phyloP scores from a whole-genome alignment of 2,113 vertebrate genomes.

The Leptocoma aspasia region DNA sequence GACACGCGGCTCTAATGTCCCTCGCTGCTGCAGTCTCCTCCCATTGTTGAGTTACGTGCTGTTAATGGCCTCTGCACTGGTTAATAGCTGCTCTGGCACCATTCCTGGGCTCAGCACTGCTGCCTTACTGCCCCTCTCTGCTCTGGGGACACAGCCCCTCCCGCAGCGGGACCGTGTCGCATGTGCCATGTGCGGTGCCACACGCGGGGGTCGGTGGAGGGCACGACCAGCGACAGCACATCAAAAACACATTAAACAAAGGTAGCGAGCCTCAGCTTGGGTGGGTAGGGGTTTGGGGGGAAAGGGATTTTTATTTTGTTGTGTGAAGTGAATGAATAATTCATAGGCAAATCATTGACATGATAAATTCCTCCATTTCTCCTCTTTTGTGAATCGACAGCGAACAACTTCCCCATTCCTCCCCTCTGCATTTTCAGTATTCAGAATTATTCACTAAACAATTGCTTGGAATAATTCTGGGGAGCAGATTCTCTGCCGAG shows the following conservation, averaged over 20 bases:
- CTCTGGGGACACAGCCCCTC: neutral
- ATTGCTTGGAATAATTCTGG: constrained; percentile 20
- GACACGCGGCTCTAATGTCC: neutral
- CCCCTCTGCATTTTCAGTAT: constrained; percentile 44
- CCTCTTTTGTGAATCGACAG: constrained; percentile 21
- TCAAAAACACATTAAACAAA: neutral
- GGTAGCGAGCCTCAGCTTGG: neutral
- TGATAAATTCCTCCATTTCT: constrained; percentile 45
- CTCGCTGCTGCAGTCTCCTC: neutral
- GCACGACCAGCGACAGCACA: neutral
- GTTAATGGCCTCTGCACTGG: neutral
- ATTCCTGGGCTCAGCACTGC: neutral
- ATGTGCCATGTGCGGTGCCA: neutral
- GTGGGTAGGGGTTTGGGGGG: neutral
- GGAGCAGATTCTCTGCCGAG: neutral
- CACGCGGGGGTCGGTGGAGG: neutral
- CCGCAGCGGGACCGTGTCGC: neutral
- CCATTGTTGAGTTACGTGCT: neutral
- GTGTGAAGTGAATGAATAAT: constrained; percentile 27
- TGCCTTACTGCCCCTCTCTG: neutral
- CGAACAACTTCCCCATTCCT: constrained; percentile 35
- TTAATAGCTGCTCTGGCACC: constrained; percentile 23
- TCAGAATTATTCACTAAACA: constrained; percentile 50
- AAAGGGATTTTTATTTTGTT: neutral
- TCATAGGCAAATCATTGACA: constrained; percentile 37